Conservation (phyloP, 2,113 vertebrate genomes). For the Crypturellus undulatus region DNA sequence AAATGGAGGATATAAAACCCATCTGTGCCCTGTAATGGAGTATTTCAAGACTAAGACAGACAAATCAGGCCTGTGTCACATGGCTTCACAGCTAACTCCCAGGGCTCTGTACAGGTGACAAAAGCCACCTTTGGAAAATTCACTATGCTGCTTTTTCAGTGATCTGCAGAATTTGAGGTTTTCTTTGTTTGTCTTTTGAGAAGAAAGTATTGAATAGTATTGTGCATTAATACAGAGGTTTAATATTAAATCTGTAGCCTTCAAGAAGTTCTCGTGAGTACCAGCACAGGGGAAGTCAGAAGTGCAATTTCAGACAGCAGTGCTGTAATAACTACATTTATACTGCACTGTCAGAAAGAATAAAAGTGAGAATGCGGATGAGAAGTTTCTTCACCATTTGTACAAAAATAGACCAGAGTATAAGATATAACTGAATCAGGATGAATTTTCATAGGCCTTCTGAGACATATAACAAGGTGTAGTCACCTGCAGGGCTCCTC, state of each 20-base stretch:
- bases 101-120: background rate
- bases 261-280: background rate
- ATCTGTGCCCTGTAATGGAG: background rate
- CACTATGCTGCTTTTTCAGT: background rate
- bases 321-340: background rate
- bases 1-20: background rate
- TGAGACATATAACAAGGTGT: background rate
- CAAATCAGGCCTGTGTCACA: background rate
- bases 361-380: background rate
- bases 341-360: background rate
- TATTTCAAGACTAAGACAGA: background rate
- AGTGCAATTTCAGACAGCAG: background rate
- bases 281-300: background rate
- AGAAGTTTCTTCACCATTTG: background rate
- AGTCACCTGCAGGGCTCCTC: background rate
- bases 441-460: background rate
- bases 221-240: background rate
- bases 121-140: background rate
- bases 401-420: background rate
- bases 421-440: background rate
- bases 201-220: background rate
- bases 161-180: background rate
- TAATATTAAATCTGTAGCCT: background rate
- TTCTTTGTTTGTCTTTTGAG: background rate
- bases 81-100: background rate